Conservation (phyloP, 2,113 vertebrate genomes). For the Microcebus ravelobensis region DNA sequence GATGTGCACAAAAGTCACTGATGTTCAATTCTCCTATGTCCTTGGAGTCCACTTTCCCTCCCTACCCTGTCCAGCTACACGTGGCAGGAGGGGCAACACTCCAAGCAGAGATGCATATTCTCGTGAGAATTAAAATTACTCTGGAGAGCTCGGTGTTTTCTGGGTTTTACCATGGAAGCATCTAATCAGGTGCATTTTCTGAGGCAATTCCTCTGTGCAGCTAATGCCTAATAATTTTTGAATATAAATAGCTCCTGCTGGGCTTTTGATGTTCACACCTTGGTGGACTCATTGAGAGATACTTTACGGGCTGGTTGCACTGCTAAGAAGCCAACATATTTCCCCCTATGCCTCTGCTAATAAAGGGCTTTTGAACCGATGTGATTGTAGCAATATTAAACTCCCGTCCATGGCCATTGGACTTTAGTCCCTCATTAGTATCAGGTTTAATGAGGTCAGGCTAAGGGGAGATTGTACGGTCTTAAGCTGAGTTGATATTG, state of each 20-base stretch:
- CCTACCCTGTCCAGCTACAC: not conserved
- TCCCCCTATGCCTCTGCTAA: slow-evolving; percentile 29
- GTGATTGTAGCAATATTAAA: slow-evolving; percentile 34
- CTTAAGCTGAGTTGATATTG: slow-evolving; percentile 71
- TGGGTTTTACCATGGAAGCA: not conserved
- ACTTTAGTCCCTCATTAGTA: slow-evolving; percentile 56
- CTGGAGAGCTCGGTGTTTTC: not conserved
- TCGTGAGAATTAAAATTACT: not conserved
- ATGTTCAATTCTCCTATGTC: not conserved
- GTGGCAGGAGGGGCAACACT: rapidly evolving
- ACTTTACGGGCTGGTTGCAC: slow-evolving; percentile 7
- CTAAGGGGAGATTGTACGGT: slow-evolving; percentile 69
- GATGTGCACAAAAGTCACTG: not conserved
- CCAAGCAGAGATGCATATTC: not conserved
- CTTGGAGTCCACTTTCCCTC: not conserved
- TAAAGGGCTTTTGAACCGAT: slow-evolving; percentile 18
- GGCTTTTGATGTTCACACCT: slow-evolving; percentile 48
- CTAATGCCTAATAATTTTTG: slow-evolving; percentile 28
- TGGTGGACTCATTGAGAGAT: not conserved
- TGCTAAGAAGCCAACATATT: not conserved
- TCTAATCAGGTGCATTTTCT: not conserved
- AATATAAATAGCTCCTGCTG: slow-evolving; percentile 29
- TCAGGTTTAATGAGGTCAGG: slow-evolving; percentile 73
- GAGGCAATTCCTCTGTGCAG: slow-evolving; percentile 1
- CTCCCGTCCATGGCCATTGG: not conserved